A percentile compares a stretch with the other conserved stretches of the same genome.
Conservation (phyloP, 2,888 invertebrate species). For the Calliphora vomitoria region DNA sequence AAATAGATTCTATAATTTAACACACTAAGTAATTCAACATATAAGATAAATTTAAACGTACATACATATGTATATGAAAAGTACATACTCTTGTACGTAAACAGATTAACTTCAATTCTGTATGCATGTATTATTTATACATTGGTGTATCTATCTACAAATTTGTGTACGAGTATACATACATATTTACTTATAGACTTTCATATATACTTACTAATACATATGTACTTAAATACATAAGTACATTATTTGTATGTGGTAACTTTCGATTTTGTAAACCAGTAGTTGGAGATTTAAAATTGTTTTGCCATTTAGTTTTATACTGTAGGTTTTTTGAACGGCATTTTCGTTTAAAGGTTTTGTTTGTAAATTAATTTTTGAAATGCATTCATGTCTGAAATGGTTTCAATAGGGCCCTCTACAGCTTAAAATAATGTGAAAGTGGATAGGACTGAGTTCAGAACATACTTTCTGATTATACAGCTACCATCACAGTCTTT, state of each 20-base stretch:
- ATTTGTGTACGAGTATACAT: background rate
- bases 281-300: constrained; percentile 63
- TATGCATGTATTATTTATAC: constrained; percentile 12
- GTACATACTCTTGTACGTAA: background rate
- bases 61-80: background rate
- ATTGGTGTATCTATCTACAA: background rate
- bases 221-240: background rate
- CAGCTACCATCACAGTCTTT: too few species aligned
- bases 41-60: constrained; percentile 6
- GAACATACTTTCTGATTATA: too few species aligned
- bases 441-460: too few species aligned
- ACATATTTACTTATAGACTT: background rate
- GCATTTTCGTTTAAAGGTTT: background rate
- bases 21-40: constrained; percentile 12
- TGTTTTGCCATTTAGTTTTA: constrained; percentile 50
- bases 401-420: too few species aligned
- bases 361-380: background rate
- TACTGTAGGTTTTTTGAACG: constrained; percentile 33
- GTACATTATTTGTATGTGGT: constrained; percentile 43
- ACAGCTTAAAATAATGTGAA: too few species aligned
- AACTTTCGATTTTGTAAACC: constrained; percentile 72
- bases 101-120: background rate
- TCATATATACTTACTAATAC: background rate
- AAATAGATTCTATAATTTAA: constrained; percentile 28
- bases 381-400: too few species aligned